Percentiles rank a stretch among this genome's conserved stretches.
Evolutionary conservation across 2,797 vertebrate species (phyloP).

Genomic region (Australoheros facetus): DNA sequence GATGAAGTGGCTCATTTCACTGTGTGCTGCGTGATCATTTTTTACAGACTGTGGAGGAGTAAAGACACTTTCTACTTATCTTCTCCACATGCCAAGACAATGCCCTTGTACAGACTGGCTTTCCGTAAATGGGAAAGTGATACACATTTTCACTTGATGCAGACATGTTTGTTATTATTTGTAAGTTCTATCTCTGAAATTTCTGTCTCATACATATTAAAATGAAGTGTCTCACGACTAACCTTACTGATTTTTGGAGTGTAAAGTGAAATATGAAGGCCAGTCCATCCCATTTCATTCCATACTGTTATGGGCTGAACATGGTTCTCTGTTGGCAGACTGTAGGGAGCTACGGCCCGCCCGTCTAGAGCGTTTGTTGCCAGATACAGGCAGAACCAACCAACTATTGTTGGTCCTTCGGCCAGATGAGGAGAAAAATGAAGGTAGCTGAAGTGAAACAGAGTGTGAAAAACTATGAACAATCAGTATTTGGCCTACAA

Average conservation of each 20-base stretch:
- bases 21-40: slow-evolving; percentile 22
- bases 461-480: background rate
- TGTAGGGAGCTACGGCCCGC: background rate
- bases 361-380: background rate
- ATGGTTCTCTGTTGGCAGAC: background rate
- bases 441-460: background rate
- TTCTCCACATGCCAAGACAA: background rate
- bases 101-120: background rate
- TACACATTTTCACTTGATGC: background rate
- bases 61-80: background rate
- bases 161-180: background rate
- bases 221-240: background rate
- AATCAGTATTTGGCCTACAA: background rate
- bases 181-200: background rate
- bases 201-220: background rate
- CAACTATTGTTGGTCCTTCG: too few relatives aligned
- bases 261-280: background rate
- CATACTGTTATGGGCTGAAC: background rate
- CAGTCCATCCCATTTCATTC: background rate
- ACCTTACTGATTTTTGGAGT: background rate
- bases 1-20: slow-evolving; percentile 30
- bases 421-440: too few relatives aligned
- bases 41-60: slow-evolving; percentile 19
- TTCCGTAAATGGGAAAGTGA: background rate
- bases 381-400: background rate